Conservation (phyloP, 2,888 invertebrate genomes). For the Sphaerophoria rueppellii region DNA sequence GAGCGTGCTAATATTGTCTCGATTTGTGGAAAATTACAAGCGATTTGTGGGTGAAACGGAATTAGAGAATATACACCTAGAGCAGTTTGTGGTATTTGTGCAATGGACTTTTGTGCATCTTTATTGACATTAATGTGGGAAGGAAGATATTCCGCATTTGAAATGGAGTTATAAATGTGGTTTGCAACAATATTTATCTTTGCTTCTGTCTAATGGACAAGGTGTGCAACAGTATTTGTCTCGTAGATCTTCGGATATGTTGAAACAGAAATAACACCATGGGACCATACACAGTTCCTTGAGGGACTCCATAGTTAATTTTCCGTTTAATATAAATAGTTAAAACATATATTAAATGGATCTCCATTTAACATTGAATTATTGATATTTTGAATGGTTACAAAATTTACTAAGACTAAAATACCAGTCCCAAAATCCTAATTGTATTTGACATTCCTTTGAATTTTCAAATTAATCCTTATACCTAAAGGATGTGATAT, state of each 20-base stretch:
- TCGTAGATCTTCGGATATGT: neutral
- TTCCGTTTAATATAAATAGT: too few relatives aligned
- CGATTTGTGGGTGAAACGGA: slow-evolving; percentile 61
- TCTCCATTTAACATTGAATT: too few relatives aligned
- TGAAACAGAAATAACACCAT: too few relatives aligned
- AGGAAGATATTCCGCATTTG: neutral
- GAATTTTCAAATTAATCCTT: slow-evolving; percentile 7
- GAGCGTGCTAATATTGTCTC: slow-evolving; percentile 71
- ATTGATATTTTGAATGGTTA: too few relatives aligned
- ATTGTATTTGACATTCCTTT: slow-evolving; percentile 11
- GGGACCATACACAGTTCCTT: too few relatives aligned
- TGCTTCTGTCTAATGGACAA: neutral
- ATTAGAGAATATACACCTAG: slow-evolving; percentile 12
- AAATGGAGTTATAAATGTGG: neutral
- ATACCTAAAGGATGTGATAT: neutral
- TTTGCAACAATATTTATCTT: slow-evolving; percentile 5
- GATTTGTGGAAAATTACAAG: slow-evolving; percentile 70
- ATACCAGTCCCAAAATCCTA: neutral
- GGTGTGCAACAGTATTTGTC: neutral
- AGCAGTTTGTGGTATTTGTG: slow-evolving; percentile 16
- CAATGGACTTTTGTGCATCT: neutral
- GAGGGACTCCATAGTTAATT: too few relatives aligned
- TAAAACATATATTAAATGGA: too few relatives aligned
- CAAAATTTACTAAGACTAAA: too few relatives aligned
- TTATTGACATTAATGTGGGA: neutral